Conservation (phyloP, 2,113 vertebrate species). For the Leucopsar rothschildi region DNA sequence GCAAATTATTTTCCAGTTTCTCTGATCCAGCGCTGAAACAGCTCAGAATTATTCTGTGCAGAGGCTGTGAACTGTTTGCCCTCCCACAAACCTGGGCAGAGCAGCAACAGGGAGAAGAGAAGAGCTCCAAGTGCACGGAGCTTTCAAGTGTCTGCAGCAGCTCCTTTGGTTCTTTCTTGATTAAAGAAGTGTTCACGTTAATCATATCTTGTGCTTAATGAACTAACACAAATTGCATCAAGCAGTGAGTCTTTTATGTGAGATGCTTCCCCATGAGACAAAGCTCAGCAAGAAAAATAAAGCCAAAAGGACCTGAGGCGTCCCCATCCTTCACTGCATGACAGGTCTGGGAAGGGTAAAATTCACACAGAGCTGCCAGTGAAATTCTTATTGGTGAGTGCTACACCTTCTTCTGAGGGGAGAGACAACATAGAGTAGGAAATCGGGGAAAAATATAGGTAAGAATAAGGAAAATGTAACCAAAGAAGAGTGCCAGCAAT, state of each 20-base stretch:
- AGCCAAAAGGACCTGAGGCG: background rate
- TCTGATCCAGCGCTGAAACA: background rate
- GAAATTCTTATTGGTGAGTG: background rate
- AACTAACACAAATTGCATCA: constrained; percentile 16
- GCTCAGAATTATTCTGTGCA: background rate
- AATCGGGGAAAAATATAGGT: background rate
- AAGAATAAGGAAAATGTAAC: background rate
- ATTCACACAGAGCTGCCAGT: background rate
- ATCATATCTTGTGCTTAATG: constrained; percentile 12
- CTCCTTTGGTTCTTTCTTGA: background rate
- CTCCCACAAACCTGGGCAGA: background rate
- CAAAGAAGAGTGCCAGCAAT: background rate
- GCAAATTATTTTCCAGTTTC: background rate
- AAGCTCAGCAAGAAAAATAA: background rate
- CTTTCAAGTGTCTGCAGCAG: background rate
- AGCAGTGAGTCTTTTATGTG: background rate
- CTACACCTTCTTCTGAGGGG: background rate
- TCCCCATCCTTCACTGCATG: background rate
- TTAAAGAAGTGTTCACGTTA: background rate
- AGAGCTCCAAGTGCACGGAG: background rate
- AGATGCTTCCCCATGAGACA: background rate
- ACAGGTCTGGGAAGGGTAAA: background rate
- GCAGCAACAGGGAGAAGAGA: background rate
- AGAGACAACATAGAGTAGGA: background rate
- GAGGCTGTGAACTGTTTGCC: background rate